phyloP scores from a whole-genome alignment of 1,140 invertebrate genomes.

The Atta texana region DNA sequence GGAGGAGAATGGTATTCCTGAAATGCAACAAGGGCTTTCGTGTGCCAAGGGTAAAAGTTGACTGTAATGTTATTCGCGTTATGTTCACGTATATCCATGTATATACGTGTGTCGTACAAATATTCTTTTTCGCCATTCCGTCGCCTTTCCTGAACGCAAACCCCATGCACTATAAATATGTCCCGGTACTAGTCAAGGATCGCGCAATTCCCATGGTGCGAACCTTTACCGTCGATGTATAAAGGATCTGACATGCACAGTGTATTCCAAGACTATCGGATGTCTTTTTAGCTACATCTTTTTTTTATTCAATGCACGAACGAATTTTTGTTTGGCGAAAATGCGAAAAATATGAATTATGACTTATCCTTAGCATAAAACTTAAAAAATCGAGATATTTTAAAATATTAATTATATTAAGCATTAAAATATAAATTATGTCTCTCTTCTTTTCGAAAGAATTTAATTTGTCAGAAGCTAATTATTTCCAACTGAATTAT shows the following conservation, averaged over 20 bases:
- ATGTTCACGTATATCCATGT: slow-evolving; percentile 10
- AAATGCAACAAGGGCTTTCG: slow-evolving; percentile 76
- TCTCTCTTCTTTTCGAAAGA: background rate
- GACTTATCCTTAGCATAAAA: background rate
- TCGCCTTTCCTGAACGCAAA: slow-evolving; percentile 43
- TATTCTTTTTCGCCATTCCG: slow-evolving; percentile 55
- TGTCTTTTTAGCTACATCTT: slow-evolving; percentile 16
- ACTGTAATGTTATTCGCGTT: slow-evolving; percentile 27
- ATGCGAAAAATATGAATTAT: background rate
- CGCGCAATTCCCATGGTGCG: slow-evolving; percentile 65
- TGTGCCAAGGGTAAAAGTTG: slow-evolving; percentile 55
- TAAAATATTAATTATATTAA: background rate
- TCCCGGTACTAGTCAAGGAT: slow-evolving; percentile 47
- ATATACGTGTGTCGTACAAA: slow-evolving; percentile 15
- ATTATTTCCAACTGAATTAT: background rate
- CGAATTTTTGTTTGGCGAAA: background rate
- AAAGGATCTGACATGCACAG: slow-evolving; percentile 11
- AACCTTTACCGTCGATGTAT: slow-evolving; percentile 19
- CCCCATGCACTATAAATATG: slow-evolving; percentile 77
- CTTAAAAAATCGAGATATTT: background rate
- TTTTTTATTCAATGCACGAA: background rate
- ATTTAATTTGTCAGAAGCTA: background rate
- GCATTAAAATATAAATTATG: background rate
- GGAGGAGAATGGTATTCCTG: slow-evolving; percentile 78
- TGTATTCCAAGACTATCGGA: background rate